A percentile compares a stretch with the other conserved stretches of the same genome.
phyloP scores from a whole-genome alignment of 1,140 invertebrate genomes.

The Papilio machaon region DNA sequence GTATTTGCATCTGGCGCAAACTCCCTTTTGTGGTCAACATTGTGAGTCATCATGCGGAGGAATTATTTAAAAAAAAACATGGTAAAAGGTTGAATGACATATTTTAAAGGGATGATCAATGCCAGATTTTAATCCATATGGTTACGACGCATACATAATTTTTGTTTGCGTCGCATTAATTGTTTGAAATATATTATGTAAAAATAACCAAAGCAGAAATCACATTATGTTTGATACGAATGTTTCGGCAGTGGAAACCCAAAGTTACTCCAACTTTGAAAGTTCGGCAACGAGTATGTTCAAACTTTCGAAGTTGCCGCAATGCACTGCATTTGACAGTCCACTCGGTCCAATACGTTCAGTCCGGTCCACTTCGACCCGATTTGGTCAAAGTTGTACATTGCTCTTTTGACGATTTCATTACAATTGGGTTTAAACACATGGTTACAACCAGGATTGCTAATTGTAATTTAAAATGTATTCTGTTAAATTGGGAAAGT shows the following conservation, averaged over 20 bases:
- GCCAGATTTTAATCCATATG: neutral
- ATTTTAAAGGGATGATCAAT: neutral
- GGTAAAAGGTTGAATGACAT: neutral
- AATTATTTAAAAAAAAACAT: neutral
- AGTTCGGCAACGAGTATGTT: neutral
- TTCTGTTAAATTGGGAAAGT: too few relatives aligned
- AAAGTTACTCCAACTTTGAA: neutral
- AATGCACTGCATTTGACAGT: constrained; percentile 17
- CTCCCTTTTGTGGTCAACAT: constrained; percentile 20
- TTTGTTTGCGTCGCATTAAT: neutral
- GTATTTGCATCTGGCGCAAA: constrained; percentile 16
- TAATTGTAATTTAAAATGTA: neutral
- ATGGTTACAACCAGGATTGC: neutral
- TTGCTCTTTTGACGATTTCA: neutral
- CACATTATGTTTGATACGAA: too few relatives aligned
- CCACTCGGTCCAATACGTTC: neutral
- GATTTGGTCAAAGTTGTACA: constrained; percentile 6
- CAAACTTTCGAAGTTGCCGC: neutral
- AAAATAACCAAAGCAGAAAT: too few relatives aligned
- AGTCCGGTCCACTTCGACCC: neutral
- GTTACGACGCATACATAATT: neutral
- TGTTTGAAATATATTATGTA: too few relatives aligned
- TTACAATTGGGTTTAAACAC: neutral
- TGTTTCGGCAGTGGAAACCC: too few relatives aligned
- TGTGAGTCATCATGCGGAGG: constrained; percentile 5